Base-by-base conservation (phyloP, 1,140 invertebrate genomes). In the Eurosta solidaginis region DNA sequence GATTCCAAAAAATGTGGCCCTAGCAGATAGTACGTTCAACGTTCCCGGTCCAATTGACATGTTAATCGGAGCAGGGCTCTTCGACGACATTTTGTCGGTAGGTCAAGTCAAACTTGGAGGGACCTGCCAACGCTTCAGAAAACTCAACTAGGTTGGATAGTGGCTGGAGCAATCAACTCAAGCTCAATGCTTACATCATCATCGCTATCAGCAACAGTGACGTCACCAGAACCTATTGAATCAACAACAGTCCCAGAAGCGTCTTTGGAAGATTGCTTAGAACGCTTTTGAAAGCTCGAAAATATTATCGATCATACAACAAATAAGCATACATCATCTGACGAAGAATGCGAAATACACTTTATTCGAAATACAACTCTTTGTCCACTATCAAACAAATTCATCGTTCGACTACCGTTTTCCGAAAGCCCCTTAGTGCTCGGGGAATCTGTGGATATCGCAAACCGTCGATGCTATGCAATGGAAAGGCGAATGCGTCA, bases 391-490 rank as follows among this genome's bases (percentile, higher is more conserved):
- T n/a, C n/a, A n/a, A n/a, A n/a, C n/a, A n/a, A n/a, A n/a, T 29
- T 73, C 33, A 20, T 73, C 22, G 54, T 78, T 14, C 14, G 22
- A 33, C 27, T 78, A 47, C 54, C 77, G 27, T 78, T 78, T 45
- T 42, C 40, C 10, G 42, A 36, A 20, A 22, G 49, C 20, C 20
- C 22, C 49, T 27, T 7, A 3, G n/a, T n/a, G n/a, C 44, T 78
- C 22, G 77, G 77, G 7, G 12, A 45, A 14, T 73, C 77, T 6
- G 42, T 12, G 9, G 47, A 73, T 9, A 40, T 45, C 9, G 77
- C 59, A n/a, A 29, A 68, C 2, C 36, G 40, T 25, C 20, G 36
- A 10, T 73, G 68, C 17, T 33, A 22, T 49, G 2, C n/a, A 14
- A 17, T 78, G n/a, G 63, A 73, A 73, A 73, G 45, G 73, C 20